Conservation (phyloP, 2,113 vertebrate species). For the Engraulis encrasicolus region DNA sequence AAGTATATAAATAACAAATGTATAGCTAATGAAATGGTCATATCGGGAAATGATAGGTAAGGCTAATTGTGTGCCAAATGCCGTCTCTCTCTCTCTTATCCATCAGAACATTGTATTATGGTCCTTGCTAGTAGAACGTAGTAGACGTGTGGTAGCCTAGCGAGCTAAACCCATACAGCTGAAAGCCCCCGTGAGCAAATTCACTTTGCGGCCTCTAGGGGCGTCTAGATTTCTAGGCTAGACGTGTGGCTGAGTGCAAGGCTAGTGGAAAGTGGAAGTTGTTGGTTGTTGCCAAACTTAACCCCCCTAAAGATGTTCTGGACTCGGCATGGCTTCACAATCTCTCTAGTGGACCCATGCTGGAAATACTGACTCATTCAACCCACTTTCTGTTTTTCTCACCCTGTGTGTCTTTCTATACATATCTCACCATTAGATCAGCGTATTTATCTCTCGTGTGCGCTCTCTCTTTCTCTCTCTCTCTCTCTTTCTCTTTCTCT, state of each 20-base stretch:
- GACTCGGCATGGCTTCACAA: background rate
- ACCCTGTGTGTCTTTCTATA: conserved; percentile 23
- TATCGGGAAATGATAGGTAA: too few species aligned
- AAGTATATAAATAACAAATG: too few species aligned
- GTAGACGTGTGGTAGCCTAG: too few species aligned
- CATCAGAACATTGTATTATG: too few species aligned
- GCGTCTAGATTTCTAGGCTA: too few species aligned
- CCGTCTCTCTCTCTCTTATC: conserved; percentile 22
- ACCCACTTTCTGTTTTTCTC: background rate
- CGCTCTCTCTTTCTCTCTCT: background rate
- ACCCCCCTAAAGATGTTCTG: background rate
- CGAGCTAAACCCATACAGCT: too few species aligned
- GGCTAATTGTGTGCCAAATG: too few species aligned
- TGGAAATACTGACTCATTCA: conserved; percentile 2
- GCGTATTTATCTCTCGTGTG: background rate
- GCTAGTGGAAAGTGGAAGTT: background rate
- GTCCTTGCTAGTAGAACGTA: too few species aligned
- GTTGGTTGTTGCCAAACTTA: background rate
- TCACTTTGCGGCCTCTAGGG: background rate
- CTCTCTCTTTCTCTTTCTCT: conserved; percentile 5
- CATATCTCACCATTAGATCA: too few species aligned
- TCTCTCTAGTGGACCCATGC: background rate
- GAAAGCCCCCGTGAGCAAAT: too few species aligned
- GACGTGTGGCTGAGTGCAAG: background rate
- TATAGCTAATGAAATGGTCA: too few species aligned